phyloP scores from a whole-genome alignment of 2,888 invertebrate genomes.

The Drosophila neutralis region DNA sequence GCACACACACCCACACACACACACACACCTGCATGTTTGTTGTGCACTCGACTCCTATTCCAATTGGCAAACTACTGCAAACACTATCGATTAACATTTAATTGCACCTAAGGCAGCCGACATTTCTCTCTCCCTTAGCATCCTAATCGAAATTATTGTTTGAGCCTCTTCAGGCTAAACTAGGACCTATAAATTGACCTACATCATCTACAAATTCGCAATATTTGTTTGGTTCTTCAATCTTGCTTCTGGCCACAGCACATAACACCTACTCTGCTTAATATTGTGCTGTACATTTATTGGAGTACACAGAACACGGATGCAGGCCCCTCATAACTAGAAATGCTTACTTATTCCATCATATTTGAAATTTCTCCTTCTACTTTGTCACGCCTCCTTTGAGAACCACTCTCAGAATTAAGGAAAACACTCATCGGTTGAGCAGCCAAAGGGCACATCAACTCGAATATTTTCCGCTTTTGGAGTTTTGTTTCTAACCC shows the following conservation, averaged over 20 bases:
- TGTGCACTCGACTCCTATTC: slow-evolving; percentile 12
- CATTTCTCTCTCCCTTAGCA: slow-evolving; percentile 39
- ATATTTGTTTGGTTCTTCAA: slow-evolving; percentile 41
- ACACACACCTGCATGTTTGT: slow-evolving; percentile 5
- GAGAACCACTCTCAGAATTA: slow-evolving; percentile 24
- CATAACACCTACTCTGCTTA: slow-evolving; percentile 1
- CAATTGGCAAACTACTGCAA: slow-evolving; percentile 34
- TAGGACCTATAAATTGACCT: background rate
- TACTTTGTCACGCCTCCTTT: slow-evolving; percentile 7
- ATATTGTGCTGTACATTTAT: slow-evolving; percentile 7
- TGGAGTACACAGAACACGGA: background rate
- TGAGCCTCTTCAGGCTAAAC: slow-evolving; percentile 39
- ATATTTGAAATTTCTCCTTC: background rate
- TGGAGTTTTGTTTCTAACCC: slow-evolving; percentile 38
- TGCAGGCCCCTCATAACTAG: slow-evolving; percentile 8
- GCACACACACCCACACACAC: slow-evolving; percentile 19
- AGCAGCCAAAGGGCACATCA: slow-evolving; percentile 54
- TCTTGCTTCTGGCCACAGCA: slow-evolving; percentile 28
- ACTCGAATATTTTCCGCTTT: slow-evolving; percentile 45
- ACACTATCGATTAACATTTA: slow-evolving; percentile 77
- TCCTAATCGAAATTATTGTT: slow-evolving; percentile 68
- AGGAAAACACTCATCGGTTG: slow-evolving; percentile 41
- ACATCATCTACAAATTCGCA: slow-evolving; percentile 9
- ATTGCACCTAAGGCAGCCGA: slow-evolving; percentile 63
- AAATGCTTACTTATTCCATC: background rate